These are phyloP conservation scores for Gymnocephalus cernua DNA, from an alignment of 2,113 vertebrate species.

Conservation along the genomic window DNA sequence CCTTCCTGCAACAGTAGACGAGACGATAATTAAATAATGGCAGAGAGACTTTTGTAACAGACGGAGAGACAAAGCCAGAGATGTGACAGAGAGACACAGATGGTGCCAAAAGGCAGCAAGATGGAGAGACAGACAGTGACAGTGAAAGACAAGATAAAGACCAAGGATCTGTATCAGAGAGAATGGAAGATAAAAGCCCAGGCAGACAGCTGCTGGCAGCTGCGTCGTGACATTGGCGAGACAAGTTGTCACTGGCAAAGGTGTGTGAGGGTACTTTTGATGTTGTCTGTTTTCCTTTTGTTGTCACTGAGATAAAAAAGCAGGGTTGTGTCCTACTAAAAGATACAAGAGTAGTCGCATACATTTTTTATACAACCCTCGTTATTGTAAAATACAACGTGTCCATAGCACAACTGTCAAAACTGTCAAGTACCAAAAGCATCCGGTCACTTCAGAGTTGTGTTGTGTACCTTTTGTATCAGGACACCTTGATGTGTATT, in stretches of 20 bases:
- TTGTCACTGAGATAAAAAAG: slow-evolving; percentile 29
- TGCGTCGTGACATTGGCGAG: slow-evolving; percentile 33
- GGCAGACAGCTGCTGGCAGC: slow-evolving; percentile 45
- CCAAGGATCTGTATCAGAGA: slow-evolving; percentile 45
- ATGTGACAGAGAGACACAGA: slow-evolving; percentile 13
- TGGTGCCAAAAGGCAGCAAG: slow-evolving; percentile 29
- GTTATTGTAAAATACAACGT: not conserved
- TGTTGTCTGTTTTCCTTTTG: slow-evolving; percentile 31
- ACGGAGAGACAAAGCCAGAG: slow-evolving; percentile 22
- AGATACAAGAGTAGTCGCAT: not conserved
- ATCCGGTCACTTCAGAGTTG: not conserved
- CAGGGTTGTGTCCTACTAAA: not conserved
- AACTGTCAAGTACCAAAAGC: not conserved
- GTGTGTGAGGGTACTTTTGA: slow-evolving; percentile 50
- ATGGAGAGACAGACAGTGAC: slow-evolving; percentile 38
- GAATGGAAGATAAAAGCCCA: slow-evolving; percentile 30
- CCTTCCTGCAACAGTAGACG: not conserved
- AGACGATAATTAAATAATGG: not conserved
- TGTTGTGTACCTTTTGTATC: not conserved
- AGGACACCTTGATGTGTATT: not conserved
- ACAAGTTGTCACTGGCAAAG: slow-evolving; percentile 56
- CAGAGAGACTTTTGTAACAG: slow-evolving; percentile 9
- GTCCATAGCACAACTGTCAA: not conserved
- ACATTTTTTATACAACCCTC: not conserved
- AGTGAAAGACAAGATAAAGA: slow-evolving; percentile 37